Percentiles rank a stretch among this genome's conserved stretches.
phyloP scores from a whole-genome alignment of 2,797 vertebrate genomes.

The Gila robusta region DNA sequence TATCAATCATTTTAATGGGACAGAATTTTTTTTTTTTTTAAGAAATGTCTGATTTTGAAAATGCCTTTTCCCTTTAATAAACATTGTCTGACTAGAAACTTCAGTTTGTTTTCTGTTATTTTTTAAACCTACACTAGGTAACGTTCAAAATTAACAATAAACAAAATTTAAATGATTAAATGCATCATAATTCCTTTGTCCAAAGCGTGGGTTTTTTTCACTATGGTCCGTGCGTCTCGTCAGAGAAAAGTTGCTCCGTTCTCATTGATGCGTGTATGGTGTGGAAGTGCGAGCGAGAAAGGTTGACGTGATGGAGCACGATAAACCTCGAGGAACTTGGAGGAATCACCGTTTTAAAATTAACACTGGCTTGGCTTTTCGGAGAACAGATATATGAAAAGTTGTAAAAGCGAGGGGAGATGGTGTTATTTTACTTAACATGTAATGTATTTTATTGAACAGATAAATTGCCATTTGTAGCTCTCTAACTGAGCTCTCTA shows the following conservation, averaged over 20 bases:
- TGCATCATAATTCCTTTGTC: neutral
- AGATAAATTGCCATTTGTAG: neutral
- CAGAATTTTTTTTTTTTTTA: neutral
- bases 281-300: too few relatives aligned
- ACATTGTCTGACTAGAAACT: slow-evolving; percentile 2
- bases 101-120: neutral
- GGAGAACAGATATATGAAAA: too few relatives aligned
- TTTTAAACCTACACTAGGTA: neutral
- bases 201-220: neutral
- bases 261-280: too few relatives aligned
- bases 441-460: neutral
- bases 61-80: slow-evolving; percentile 38
- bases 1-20: slow-evolving; percentile 31
- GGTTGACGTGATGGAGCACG: too few relatives aligned
- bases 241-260: too few relatives aligned
- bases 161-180: neutral
- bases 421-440: neutral
- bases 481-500: neutral
- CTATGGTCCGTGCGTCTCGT: neutral
- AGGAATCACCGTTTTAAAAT: too few relatives aligned
- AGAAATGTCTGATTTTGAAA: slow-evolving; percentile 29
- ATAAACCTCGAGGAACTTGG: too few relatives aligned
- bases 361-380: too few relatives aligned
- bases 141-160: too few relatives aligned
- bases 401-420: too few relatives aligned